Evolutionary conservation across 2,888 invertebrate species (phyloP), one percentile per base, ranked within the genome.

Genomic region (Tipula vernalis): DNA sequence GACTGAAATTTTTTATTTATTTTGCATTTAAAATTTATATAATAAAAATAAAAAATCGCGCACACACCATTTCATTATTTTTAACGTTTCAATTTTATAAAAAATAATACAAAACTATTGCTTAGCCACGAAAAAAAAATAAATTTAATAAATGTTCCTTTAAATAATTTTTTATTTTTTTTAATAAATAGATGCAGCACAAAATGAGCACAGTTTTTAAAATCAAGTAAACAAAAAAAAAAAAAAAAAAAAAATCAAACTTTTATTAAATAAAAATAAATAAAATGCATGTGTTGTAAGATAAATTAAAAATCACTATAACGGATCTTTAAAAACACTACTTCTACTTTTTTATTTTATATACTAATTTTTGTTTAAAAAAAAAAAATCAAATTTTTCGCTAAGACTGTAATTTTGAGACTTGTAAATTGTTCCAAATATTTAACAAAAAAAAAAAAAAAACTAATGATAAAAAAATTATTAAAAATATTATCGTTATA

Each of bases 371-470:
- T 84, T 39, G n/a, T 84, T 84, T 39, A 84, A 84, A 84, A 84
- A 84, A 84, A 84, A 39, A 41, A 84, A 84, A 84, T 84, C 36
- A 84, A 84, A 39, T 36, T 39, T 84, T 84, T 84, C 84, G 84
- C 84, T 84, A 84, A 84, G 84, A 84, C 84, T 84, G 84, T 41
- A 39, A 84, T 71, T 71, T 84, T 84, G 84, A 84, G 84, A 84
- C 84, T 84, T 84, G 84, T 71, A 71, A 84, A 84, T 84, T 84
- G 84, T 84, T 84, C 84, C 84, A 84, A 84, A 84, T 84, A 84
- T 84, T 39, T 51, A 47, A 47, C 41, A 47, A 47, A 47, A 28
- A 28, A 28, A 83, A 83, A 51, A 51, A 51, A 51, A 71, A 71
- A 18, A 71, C 28, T 10, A 71, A 71, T 51, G 13, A 71, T 71